Evolutionary conservation across 1,140 invertebrate species (phyloP).

Genomic region (Musca vetustissima): DNA sequence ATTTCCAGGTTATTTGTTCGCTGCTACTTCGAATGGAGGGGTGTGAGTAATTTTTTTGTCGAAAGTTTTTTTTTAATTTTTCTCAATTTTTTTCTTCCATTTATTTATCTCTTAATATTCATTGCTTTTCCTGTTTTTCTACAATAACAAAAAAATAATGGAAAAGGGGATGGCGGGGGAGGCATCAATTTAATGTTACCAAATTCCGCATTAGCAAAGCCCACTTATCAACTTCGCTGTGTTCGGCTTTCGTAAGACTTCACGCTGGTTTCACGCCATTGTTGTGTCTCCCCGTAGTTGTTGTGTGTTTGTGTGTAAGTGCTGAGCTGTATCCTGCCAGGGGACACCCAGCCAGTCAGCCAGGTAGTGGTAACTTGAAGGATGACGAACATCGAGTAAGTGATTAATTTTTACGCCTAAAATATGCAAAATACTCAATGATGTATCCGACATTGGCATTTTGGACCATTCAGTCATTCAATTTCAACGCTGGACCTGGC

Average conservation of each 20-base stretch:
- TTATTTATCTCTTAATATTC: not conserved
- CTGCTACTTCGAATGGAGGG: not conserved
- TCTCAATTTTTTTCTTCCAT: not conserved
- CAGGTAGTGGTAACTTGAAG: not conserved
- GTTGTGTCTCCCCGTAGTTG: no score
- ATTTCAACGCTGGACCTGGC: not conserved
- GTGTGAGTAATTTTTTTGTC: not conserved
- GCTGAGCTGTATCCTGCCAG: not conserved
- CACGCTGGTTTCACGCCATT: no score
- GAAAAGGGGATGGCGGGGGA: no score
- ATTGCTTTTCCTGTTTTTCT: not conserved
- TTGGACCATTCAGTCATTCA: not conserved
- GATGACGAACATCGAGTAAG: conserved; percentile 5
- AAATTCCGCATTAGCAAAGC: conserved; percentile 15
- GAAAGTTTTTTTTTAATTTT: no score
- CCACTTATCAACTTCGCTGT: conserved; percentile 16
- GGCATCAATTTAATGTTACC: conserved; percentile 9
- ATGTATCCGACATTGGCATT: conserved; percentile 11
- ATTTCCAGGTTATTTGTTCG: not conserved
- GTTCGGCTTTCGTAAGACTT: no score
- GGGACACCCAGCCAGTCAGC: no score
- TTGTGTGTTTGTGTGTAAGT: no score
- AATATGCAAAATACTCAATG: conserved; percentile 23
- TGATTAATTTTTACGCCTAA: conserved; percentile 24
- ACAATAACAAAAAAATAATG: not conserved